phyloP scores from a whole-genome alignment of 2,113 vertebrate genomes.

The Pelvicachromis taeniatus region DNA sequence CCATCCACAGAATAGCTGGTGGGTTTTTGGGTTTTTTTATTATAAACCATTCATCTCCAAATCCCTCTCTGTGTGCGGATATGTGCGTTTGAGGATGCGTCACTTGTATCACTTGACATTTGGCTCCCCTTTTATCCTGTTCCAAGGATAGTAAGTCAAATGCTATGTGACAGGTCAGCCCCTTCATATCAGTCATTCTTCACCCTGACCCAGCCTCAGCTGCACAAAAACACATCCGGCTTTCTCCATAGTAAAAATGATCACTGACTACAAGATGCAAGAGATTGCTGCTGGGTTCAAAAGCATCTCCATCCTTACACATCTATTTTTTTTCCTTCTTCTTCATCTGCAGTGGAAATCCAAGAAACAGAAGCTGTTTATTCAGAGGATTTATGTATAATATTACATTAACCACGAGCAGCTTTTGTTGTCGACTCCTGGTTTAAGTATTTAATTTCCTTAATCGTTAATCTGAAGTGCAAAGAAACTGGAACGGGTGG shows the following conservation, averaged over 20 bases:
- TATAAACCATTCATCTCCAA: slow-evolving; percentile 58
- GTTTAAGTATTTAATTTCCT: slow-evolving; percentile 6
- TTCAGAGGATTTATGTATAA: not conserved
- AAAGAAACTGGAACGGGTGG: slow-evolving; percentile 25
- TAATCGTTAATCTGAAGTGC: slow-evolving; percentile 7
- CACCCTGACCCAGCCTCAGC: slow-evolving; percentile 61
- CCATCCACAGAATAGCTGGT: slow-evolving; percentile 47
- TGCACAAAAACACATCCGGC: slow-evolving; percentile 47
- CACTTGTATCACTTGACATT: slow-evolving; percentile 76
- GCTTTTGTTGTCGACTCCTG: not conserved
- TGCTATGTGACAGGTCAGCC: slow-evolving; percentile 71
- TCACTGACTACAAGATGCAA: slow-evolving; percentile 18
- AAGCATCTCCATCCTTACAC: not conserved
- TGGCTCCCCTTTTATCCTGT: slow-evolving; percentile 68
- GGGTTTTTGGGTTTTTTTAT: slow-evolving; percentile 53
- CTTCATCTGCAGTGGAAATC: not conserved
- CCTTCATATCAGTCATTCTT: slow-evolving; percentile 68
- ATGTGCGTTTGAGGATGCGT: slow-evolving; percentile 44
- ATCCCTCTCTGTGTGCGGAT: slow-evolving; percentile 19
- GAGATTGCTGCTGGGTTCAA: slow-evolving; percentile 3
- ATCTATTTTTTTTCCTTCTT: not conserved
- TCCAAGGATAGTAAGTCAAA: slow-evolving; percentile 71
- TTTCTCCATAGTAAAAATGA: slow-evolving; percentile 32
- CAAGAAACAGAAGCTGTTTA: not conserved
- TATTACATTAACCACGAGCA: not conserved